A percentile compares a stretch with the other conserved stretches of the same genome.
Evolutionary conservation across 2,797 vertebrate species (phyloP).

Genomic region (Mallotus villosus): DNA sequence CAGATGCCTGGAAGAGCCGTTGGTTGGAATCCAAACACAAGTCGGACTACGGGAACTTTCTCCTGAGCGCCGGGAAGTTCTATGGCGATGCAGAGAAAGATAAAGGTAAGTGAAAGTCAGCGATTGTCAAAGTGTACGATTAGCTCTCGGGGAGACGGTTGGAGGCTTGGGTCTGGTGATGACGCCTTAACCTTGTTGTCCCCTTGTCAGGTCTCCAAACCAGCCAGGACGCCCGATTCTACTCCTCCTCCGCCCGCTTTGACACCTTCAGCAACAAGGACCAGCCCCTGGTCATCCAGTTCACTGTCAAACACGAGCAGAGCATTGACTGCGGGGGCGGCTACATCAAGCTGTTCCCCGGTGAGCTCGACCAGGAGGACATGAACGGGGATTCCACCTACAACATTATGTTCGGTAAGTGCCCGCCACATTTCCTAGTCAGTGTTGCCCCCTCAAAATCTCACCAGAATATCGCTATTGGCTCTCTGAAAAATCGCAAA

Average conservation of each 20-base stretch:
- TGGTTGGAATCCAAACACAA: conserved; percentile 83
- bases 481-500: too few species aligned
- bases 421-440: too few species aligned
- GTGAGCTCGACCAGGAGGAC: conserved; percentile 76
- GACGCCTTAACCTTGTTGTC: background rate
- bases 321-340: conserved; percentile 82
- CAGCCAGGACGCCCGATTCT: conserved; percentile 79
- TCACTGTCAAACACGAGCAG: conserved; percentile 84
- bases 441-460: too few species aligned
- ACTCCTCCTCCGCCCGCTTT: conserved; percentile 79
- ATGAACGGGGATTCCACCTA: conserved; percentile 81
- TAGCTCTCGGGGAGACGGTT: too few species aligned
- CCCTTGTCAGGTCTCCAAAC: conserved; percentile 75
- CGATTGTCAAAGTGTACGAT: background rate
- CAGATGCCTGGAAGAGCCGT: conserved; percentile 78
- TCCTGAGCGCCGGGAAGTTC: conserved; percentile 78
- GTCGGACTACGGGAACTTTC: conserved; percentile 79
- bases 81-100: conserved; percentile 80
- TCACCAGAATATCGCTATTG: too few species aligned
- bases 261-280: conserved; percentile 80
- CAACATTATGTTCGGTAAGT: conserved; percentile 83
- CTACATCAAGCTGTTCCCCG: conserved; percentile 82
- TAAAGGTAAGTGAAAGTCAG: conserved; percentile 71
- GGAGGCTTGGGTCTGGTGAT: too few species aligned
- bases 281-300: conserved; percentile 77